Base-by-base conservation (phyloP, 2,113 vertebrate species). In the Monopterus albus region DNA sequence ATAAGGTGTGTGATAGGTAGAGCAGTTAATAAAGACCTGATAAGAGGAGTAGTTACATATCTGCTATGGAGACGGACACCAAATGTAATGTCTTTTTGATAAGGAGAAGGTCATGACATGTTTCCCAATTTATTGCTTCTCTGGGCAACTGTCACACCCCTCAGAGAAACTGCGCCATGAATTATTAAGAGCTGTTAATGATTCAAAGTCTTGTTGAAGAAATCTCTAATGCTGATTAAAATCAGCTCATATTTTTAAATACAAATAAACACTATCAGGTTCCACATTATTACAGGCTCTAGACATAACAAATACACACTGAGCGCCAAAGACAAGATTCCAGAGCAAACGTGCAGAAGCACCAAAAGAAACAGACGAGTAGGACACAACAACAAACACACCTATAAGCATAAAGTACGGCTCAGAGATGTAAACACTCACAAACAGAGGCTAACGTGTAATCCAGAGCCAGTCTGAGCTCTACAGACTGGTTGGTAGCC, bases 271-370 rank as follows among this genome's bases (percentile, higher is more conserved):
- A 5, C 69, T 66, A 86, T 86, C 80, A 59, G 79, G 79, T 87
- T 85, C 66, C 84, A 84, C 82, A 72, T 79, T 83, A 73, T 84
- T 84, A 81, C 67, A 66, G 3, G 23, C 64, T 63, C 42, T 45
- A 87, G 88, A 89, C 85, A 88, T 80, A 91, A 82, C 84, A 87
- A 83, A 83, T 70, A 79, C 78, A 83, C 17, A 69, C 21, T 2
- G 25, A 45, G 46, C 55, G 75, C 64, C 67, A 53, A 49, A 73
- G 63, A 79, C 72, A 33, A 82, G 78, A 81, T 47, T 67, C 70
- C 61, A 77, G 66, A 75, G 75, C 60, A 5, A 2, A 79, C 58
- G 63, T 45, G 81, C 2, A 23, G 84, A 76, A 81, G 86, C 88
- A 67, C 85, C 84, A 79, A 29, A 14, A 60, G 67, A 84, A 88